phyloP scores from a whole-genome alignment of 2,888 invertebrate species.

The Pseudolycoriella hygida region DNA sequence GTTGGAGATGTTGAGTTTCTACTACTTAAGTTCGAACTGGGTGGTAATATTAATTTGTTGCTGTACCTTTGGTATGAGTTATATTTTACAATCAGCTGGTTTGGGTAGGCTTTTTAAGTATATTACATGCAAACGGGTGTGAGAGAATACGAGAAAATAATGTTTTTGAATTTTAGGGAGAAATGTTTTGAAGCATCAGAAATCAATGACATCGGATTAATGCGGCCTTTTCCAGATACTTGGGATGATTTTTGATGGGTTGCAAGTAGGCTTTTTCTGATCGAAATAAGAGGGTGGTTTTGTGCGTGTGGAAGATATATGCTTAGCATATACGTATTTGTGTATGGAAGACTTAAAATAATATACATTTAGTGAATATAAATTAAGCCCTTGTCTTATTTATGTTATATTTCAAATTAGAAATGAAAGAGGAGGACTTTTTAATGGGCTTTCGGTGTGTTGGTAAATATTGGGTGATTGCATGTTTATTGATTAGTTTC shows the following conservation, averaged over 20 bases:
- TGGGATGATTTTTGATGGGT: not conserved
- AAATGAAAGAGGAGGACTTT: too few species aligned
- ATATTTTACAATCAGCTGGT: not conserved
- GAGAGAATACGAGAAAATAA: too few species aligned
- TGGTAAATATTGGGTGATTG: too few species aligned
- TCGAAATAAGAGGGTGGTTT: not conserved
- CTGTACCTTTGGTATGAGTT: constrained; percentile 2
- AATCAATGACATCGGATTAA: constrained; percentile 11
- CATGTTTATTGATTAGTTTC: too few species aligned
- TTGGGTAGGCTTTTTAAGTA: too few species aligned
- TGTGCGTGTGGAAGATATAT: not conserved
- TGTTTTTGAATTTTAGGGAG: too few species aligned
- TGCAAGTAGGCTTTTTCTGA: too few species aligned
- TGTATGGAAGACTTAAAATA: not conserved
- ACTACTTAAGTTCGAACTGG: too few species aligned
- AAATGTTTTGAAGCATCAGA: constrained; percentile 8
- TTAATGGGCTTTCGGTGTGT: too few species aligned
- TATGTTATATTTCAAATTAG: too few species aligned
- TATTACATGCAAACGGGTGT: too few species aligned
- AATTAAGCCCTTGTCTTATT: not conserved
- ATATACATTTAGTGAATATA: constrained; percentile 1
- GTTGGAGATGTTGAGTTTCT: not conserved
- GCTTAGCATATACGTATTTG: not conserved
- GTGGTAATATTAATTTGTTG: constrained; percentile 4
- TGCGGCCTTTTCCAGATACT: constrained; percentile 5